Evolutionary conservation across 2,797 vertebrate genomes (phyloP).

Genomic region (Molossus alvarezi): DNA sequence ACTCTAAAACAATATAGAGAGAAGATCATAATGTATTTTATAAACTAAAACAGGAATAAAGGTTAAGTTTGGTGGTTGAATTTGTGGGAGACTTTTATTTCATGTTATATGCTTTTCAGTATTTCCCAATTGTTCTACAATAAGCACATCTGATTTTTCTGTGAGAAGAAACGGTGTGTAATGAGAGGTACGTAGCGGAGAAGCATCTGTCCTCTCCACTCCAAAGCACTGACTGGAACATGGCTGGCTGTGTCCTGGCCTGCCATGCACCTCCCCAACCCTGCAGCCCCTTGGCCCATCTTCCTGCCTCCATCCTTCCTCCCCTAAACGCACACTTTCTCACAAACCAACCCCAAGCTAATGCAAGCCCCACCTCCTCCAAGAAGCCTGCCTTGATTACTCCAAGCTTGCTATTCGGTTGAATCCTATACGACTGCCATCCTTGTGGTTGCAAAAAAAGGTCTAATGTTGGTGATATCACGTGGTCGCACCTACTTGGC

Average conservation of each 20-base stretch:
- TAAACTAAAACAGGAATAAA: not conserved
- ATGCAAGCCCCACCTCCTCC: not conserved
- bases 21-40: not conserved
- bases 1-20: not conserved
- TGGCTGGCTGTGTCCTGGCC: not conserved
- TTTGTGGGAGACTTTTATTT: not conserved
- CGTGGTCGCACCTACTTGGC: not conserved
- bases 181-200: not conserved
- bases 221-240: not conserved
- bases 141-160: constrained; percentile 7
- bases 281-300: not conserved
- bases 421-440: not conserved
- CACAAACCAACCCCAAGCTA: not conserved
- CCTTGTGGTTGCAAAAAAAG: not conserved
- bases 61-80: not conserved
- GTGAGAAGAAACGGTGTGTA: not conserved
- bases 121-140: constrained; percentile 31
- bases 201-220: not conserved
- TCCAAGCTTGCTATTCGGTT: not conserved
- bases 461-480: rapidly evolving
- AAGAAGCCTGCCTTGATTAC: not conserved
- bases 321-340: not conserved
- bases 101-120: not conserved
- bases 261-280: rapidly evolving
- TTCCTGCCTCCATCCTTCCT: not conserved